phyloP scores from a whole-genome alignment of 2,888 invertebrate species.

The Aleiodes testaceus region DNA sequence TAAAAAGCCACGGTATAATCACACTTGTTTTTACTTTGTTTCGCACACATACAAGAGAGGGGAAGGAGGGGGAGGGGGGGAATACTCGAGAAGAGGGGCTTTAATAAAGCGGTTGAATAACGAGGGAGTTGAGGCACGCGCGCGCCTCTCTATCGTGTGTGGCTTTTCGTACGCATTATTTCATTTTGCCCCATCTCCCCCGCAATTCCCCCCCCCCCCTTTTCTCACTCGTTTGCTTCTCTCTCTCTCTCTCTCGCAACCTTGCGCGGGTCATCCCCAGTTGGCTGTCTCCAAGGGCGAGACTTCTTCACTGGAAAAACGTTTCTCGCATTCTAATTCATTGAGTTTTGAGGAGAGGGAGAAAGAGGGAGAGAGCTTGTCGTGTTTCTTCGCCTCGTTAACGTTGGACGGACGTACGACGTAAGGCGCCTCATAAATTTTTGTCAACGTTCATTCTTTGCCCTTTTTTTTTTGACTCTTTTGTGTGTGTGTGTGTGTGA shows the following conservation, averaged over 20 bases:
- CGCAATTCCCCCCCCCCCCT: not conserved
- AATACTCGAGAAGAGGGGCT: conserved; percentile 11
- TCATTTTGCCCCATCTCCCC: not conserved
- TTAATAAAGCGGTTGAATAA: conserved; percentile 61
- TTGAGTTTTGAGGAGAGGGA: conserved; percentile 34
- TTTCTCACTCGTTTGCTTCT: conserved; percentile 35
- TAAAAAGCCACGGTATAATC: conserved; percentile 27
- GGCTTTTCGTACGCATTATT: conserved; percentile 17
- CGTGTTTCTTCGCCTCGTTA: conserved; percentile 31
- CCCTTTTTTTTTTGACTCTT: not conserved
- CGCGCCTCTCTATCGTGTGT: conserved; percentile 28
- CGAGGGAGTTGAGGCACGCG: conserved; percentile 36
- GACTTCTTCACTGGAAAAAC: conserved; percentile 45
- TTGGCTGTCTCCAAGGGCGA: conserved; percentile 61
- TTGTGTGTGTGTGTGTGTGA: no score
- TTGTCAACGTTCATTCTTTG: conserved; percentile 10
- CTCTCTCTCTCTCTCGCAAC: conserved; percentile 66
- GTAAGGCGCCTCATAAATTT: conserved; percentile 32
- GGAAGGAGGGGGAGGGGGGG: not conserved
- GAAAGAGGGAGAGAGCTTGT: conserved; percentile 34
- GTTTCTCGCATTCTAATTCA: conserved; percentile 51
- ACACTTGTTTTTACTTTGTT: conserved; percentile 16
- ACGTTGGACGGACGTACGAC: conserved; percentile 28
- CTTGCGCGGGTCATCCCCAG: conserved; percentile 62
- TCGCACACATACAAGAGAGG: conserved; percentile 21